These are phyloP conservation scores for Resseliella maxima DNA, from an alignment of 2,888 invertebrate genomes.

Conservation along the genomic window DNA sequence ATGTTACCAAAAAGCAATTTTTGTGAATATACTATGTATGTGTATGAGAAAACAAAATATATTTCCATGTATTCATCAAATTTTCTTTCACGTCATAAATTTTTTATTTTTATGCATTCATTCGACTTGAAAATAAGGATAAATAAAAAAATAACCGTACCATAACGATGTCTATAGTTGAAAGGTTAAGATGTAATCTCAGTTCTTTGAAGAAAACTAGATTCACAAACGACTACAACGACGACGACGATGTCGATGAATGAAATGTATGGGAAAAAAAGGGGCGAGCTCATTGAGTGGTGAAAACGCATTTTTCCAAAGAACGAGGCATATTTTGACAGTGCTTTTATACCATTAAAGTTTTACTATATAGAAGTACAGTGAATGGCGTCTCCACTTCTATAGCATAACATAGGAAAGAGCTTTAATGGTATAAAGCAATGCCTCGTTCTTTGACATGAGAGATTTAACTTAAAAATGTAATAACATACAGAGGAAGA, in stretches of 20 bases:
- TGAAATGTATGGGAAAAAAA: not conserved
- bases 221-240: not conserved
- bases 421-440: no score
- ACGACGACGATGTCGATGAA: not conserved
- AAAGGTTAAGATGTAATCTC: not conserved
- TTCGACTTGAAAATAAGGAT: not conserved
- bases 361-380: no score
- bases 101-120: not conserved
- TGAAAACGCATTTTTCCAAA: slow-evolving; percentile 43
- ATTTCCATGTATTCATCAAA: slow-evolving; percentile 4
- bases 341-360: no score
- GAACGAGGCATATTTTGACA: no score
- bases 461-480: slow-evolving; percentile 5
- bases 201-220: not conserved
- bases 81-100: not conserved
- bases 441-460: no score
- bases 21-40: not conserved
- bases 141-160: not conserved
- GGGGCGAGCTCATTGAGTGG: not conserved
- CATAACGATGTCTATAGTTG: not conserved
- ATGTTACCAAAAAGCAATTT: not conserved
- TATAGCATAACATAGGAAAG: no score
- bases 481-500: not conserved
- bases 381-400: no score
- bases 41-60: not conserved